A percentile compares a stretch with the other conserved stretches of the same genome.
These are phyloP conservation scores for Trisateles emortualis DNA, from an alignment of 2,888 invertebrate genomes.

Conservation along the genomic window DNA sequence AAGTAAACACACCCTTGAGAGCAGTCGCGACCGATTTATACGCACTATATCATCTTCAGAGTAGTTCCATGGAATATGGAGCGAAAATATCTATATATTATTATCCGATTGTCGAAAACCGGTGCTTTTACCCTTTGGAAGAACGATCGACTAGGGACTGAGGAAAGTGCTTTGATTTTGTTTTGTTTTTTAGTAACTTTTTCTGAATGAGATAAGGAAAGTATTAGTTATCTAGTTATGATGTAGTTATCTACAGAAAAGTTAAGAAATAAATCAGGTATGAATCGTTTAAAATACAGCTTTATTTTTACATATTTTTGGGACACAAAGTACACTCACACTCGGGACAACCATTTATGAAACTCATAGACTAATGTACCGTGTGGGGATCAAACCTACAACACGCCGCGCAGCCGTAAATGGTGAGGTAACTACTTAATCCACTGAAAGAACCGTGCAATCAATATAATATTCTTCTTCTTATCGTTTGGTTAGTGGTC, in stretches of 20 bases:
- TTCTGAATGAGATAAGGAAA: constrained; percentile 18
- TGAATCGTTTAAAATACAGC: no score
- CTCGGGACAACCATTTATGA: no score
- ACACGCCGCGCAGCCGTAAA: no score
- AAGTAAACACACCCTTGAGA: constrained; percentile 74
- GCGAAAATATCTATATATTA: constrained; percentile 79
- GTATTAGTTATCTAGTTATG: background rate
- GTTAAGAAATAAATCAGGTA: background rate
- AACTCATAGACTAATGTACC: no score
- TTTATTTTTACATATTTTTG: no score
- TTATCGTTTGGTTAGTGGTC: no score
- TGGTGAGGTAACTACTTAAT: no score
- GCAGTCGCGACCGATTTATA: constrained; percentile 77
- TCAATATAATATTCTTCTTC: no score
- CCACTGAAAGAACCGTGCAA: no score
- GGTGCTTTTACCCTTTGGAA: constrained; percentile 63
- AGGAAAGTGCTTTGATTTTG: constrained; percentile 66
- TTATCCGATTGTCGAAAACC: constrained; percentile 74
- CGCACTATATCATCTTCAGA: constrained; percentile 72
- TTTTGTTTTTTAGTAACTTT: constrained; percentile 52
- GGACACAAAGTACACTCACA: no score
- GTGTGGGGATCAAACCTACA: no score
- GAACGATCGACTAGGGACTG: constrained; percentile 78
- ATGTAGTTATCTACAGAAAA: background rate
- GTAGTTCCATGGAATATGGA: constrained; percentile 56